Base-by-base conservation (phyloP, 2,113 vertebrate genomes). In the Sphyrna mokarran region DNA sequence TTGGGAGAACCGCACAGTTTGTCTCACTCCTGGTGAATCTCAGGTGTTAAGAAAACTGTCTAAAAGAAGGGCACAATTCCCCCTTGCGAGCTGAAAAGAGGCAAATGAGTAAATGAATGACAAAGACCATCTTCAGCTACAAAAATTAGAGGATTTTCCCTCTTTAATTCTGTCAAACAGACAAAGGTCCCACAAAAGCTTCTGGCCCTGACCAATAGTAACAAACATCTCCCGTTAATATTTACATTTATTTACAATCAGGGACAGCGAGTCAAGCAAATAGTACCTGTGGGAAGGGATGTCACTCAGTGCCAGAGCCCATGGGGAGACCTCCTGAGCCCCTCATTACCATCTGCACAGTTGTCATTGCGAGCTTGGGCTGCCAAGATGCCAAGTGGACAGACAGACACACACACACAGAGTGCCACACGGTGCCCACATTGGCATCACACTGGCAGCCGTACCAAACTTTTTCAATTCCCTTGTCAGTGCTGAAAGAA, bases 181-280 rank as follows among this genome's bases (percentile, higher is more conserved):
- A 66, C 89, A 93, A 93, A 68, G 7, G 20, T n/a, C 26, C 54
- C 87, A 89, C 78, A 89, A 89, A 8, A 54, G 22, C 85, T 20
- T 63, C 33, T 18, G 58, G 16, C 14, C 48, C 48, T 29, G 87
- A 66, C 18, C 16, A n/a, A n/a, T 61, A 18, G 13, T 61, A 61
- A 33, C 11, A 13, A 16, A 63, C 13, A 20, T n/a, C 54, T 13
- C 58, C 2, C 14, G 16, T 93, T n/a, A 63, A 9, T 93, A 93
- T 93, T 68, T 93, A 93, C 89, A 93, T 66, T 90, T 93, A 93
- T 93, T 93, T 93, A 93, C 89, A 93, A 20, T 29, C 8, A 33
- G 87, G 48, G 26, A 13, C 26, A 16, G 2, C 22, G 29, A 6
- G 33, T 22, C 10, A 37, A 23, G 80, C 13, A 16, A 23, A 37